These are phyloP conservation scores for Trachelus stipa DNA, from an alignment of 2,888 invertebrate species.

Conservation along the genomic window DNA sequence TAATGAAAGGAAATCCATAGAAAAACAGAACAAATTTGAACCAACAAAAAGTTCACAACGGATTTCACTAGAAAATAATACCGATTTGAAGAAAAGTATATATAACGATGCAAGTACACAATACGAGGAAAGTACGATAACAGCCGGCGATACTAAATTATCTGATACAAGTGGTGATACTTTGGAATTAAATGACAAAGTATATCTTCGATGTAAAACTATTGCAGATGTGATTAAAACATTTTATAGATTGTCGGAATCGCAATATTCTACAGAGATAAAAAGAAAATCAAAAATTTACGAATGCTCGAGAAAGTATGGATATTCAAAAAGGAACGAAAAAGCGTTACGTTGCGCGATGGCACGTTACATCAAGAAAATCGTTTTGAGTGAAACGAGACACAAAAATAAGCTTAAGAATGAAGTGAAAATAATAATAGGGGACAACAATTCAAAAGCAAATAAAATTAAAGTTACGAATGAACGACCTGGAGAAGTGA, in stretches of 20 bases:
- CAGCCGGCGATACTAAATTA: neutral
- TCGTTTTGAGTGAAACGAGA: neutral
- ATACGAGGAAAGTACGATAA: neutral
- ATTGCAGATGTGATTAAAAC: neutral
- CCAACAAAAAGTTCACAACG: neutral
- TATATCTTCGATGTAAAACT: neutral
- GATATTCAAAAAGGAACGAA: neutral
- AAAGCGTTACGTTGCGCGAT: neutral
- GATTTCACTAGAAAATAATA: neutral
- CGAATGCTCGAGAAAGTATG: neutral
- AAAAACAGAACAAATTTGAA: neutral
- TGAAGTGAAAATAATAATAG: neutral
- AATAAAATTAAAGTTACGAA: neutral
- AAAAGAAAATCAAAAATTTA: neutral
- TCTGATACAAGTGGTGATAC: neutral
- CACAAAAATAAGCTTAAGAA: neutral
- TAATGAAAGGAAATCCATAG: neutral
- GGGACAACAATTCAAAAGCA: neutral
- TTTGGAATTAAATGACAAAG: neutral
- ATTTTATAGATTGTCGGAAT: neutral
- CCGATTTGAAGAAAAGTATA: neutral
- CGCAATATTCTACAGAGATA: neutral
- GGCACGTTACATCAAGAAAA: neutral
- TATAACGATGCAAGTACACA: neutral
- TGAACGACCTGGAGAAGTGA: neutral